These are phyloP conservation scores for Microhierax caerulescens DNA, from an alignment of 2,797 vertebrate species.

Conservation along the genomic window DNA sequence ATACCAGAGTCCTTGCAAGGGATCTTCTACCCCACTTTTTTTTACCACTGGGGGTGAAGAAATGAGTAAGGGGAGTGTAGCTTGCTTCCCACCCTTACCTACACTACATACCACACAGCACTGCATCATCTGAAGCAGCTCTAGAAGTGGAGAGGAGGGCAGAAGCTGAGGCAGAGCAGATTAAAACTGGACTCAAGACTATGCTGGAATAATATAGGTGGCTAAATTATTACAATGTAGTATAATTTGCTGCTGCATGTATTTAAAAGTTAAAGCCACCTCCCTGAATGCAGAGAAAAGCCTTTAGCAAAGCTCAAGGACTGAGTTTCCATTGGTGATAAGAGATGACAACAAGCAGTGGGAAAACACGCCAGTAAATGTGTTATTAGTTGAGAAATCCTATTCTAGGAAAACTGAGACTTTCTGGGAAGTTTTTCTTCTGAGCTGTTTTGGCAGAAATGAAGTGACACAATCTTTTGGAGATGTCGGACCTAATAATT, in stretches of 20 bases:
- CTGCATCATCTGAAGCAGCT: not conserved
- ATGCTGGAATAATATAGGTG: not conserved
- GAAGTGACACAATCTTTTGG: not conserved
- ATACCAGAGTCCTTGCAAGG: not conserved
- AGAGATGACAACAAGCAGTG: not conserved
- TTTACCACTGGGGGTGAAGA: not conserved
- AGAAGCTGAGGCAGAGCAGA: not conserved
- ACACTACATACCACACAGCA: accelerated
- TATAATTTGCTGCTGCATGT: not conserved
- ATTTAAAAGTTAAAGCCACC: not conserved
- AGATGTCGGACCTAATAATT: not conserved
- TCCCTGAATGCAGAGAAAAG: not conserved
- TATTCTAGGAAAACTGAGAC: not conserved
- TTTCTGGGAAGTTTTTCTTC: not conserved
- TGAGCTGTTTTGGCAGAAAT: not conserved
- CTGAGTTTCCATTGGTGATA: not conserved
- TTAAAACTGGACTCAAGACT: not conserved
- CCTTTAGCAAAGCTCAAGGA: not conserved
- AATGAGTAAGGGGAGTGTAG: too few relatives aligned
- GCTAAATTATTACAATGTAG: not conserved
- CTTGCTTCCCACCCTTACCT: not conserved
- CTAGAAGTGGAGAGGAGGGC: not conserved
- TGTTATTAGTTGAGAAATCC: not conserved
- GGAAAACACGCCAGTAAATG: not conserved
- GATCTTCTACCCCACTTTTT: not conserved